These are phyloP conservation scores for Agriopis leucophaearia DNA, from an alignment of 2,888 invertebrate genomes.

Conservation along the genomic window DNA sequence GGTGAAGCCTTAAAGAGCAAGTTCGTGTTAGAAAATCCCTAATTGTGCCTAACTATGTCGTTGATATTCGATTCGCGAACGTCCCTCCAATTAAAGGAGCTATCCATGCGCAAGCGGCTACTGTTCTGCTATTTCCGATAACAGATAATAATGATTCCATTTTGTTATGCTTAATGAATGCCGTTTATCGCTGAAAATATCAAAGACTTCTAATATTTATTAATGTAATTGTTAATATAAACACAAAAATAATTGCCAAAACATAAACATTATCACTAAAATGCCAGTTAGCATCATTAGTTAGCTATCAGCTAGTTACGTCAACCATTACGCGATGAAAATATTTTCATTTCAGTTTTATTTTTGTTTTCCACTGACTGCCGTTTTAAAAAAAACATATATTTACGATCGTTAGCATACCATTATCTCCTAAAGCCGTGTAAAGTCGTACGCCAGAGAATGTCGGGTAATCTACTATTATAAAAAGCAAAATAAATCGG, in stretches of 20 bases:
- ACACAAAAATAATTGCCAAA: not conserved
- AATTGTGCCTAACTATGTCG: slow-evolving; percentile 76
- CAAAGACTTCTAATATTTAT: too few relatives aligned
- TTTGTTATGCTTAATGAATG: too few relatives aligned
- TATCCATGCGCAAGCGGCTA: slow-evolving; percentile 53
- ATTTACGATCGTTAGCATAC: slow-evolving; percentile 68
- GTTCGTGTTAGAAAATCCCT: slow-evolving; percentile 77
- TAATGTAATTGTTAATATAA: too few relatives aligned
- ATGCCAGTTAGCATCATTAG: not conserved
- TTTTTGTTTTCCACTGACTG: slow-evolving; percentile 57
- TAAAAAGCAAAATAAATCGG: slow-evolving; percentile 63
- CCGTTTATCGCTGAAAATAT: too few relatives aligned
- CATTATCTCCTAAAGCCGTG: slow-evolving; percentile 70
- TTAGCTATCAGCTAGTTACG: not conserved
- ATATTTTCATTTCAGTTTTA: slow-evolving; percentile 43
- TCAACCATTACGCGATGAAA: slow-evolving; percentile 35
- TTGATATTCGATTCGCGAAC: slow-evolving; percentile 74
- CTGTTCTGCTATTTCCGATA: slow-evolving; percentile 47
- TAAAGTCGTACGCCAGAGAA: slow-evolving; percentile 65
- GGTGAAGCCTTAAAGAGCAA: slow-evolving; percentile 71
- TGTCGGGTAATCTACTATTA: slow-evolving; percentile 63
- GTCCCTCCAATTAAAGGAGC: slow-evolving; percentile 69
- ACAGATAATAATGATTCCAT: slow-evolving; percentile 24
- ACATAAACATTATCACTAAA: not conserved
- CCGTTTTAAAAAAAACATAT: slow-evolving; percentile 56